phyloP scores from a whole-genome alignment of 2,113 vertebrate genomes.

The Ciconia maguari region DNA sequence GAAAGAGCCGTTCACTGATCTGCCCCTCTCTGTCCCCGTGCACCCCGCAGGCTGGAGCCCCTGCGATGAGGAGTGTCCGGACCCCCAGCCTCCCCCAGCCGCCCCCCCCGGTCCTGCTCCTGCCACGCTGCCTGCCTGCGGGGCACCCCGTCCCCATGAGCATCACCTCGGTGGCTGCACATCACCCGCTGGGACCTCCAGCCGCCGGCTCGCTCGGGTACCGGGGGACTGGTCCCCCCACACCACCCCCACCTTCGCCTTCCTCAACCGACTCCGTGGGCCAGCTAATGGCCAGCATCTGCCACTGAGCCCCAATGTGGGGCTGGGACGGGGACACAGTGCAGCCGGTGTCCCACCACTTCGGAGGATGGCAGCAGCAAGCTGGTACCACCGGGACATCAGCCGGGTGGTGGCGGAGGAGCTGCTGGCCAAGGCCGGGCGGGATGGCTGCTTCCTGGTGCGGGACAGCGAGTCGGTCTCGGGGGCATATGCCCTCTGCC shows the following conservation, averaged over 20 bases:
- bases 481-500: slow-evolving; percentile 86
- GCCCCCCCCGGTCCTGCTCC: neutral
- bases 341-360: rapidly evolving
- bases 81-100: neutral
- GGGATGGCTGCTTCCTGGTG: slow-evolving; percentile 87
- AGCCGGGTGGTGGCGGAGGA: slow-evolving; percentile 85
- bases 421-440: slow-evolving; percentile 80
- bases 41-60: neutral
- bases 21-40: neutral
- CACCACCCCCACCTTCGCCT: rapidly evolving
- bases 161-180: neutral
- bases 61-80: rapidly evolving
- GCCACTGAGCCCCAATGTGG: neutral
- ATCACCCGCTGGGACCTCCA: neutral
- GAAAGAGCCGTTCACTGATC: rapidly evolving
- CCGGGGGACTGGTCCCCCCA: neutral
- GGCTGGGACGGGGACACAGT: neutral
- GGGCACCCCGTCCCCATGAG: neutral
- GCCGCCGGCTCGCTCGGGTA: rapidly evolving
- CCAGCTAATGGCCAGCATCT: neutral
- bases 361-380: slow-evolving; percentile 69
- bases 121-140: neutral
- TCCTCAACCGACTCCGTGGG: rapidly evolving
- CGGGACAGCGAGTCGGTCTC: slow-evolving; percentile 89
- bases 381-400: slow-evolving; percentile 89